phyloP scores from a whole-genome alignment of 1,140 invertebrate genomes.

The Ylistrum balloti region DNA sequence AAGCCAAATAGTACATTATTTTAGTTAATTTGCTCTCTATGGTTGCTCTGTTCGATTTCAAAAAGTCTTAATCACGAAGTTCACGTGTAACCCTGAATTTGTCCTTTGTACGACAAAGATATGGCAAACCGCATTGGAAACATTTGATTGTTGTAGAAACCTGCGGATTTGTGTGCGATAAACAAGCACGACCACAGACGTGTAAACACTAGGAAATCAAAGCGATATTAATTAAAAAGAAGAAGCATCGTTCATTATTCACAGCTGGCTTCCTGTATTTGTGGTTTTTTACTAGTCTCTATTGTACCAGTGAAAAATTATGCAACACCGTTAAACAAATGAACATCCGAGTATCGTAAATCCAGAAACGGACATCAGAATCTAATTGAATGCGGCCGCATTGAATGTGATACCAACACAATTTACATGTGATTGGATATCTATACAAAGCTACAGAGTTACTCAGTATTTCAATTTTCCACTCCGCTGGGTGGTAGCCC shows the following conservation, averaged over 20 bases:
- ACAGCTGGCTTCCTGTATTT: slow-evolving; percentile 2
- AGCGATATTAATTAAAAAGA: slow-evolving; percentile 29
- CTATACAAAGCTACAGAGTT: not conserved
- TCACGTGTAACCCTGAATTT: not conserved
- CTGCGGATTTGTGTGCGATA: not conserved
- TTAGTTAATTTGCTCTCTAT: too few relatives aligned
- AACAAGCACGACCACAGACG: not conserved
- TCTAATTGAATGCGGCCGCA: not conserved
- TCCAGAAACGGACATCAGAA: slow-evolving; percentile 22
- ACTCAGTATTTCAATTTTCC: not conserved
- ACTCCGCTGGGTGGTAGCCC: not conserved
- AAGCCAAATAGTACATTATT: too few relatives aligned
- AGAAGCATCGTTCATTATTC: not conserved
- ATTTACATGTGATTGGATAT: not conserved
- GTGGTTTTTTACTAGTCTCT: not conserved
- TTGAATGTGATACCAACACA: slow-evolving; percentile 34
- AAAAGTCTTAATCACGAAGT: not conserved
- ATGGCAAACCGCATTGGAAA: not conserved
- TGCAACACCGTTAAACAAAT: not conserved
- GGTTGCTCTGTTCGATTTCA: too few relatives aligned
- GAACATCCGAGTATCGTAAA: not conserved
- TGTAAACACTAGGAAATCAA: not conserved
- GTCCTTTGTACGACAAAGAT: not conserved
- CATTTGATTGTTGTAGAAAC: not conserved
- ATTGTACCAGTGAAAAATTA: not conserved